Conservation (phyloP, 2,113 vertebrate species). For the Anhinga rufa region DNA sequence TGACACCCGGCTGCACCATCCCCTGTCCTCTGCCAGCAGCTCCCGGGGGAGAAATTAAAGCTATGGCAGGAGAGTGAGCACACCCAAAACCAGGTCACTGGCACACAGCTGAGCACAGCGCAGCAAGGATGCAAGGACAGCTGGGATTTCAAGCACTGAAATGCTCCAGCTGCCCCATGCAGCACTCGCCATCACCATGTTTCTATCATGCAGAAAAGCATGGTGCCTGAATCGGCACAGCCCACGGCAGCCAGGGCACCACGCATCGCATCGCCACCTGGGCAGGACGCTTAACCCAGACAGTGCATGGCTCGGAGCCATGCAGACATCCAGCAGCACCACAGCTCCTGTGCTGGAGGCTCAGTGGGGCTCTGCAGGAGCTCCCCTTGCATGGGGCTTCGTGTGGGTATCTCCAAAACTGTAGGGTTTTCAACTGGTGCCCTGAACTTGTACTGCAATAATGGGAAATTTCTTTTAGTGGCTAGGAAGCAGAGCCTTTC, state of each 20-base stretch:
- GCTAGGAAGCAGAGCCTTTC: background rate
- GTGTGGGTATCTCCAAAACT: background rate
- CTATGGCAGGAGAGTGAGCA: background rate
- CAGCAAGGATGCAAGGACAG: background rate
- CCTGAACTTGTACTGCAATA: background rate
- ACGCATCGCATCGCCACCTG: too few relatives aligned
- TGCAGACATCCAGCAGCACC: background rate
- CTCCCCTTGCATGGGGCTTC: background rate
- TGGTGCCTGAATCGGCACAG: background rate
- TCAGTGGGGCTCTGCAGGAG: background rate
- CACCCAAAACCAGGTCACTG: background rate
- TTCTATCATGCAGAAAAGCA: background rate
- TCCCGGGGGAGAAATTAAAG: background rate
- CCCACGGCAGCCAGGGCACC: background rate
- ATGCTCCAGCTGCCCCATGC: background rate
- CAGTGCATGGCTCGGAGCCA: background rate
- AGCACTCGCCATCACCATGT: background rate
- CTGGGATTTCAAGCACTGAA: background rate
- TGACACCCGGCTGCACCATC: background rate
- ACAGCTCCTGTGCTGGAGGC: background rate
- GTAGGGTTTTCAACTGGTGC: too few relatives aligned
- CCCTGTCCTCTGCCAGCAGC: background rate
- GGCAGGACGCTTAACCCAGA: too few relatives aligned
- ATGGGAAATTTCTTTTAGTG: background rate
- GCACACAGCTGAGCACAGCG: background rate